A percentile compares a stretch with the other conserved stretches of the same genome.
phyloP scores from a whole-genome alignment of 92 coral and sea anemone species.

The Nematostella vectensis region DNA sequence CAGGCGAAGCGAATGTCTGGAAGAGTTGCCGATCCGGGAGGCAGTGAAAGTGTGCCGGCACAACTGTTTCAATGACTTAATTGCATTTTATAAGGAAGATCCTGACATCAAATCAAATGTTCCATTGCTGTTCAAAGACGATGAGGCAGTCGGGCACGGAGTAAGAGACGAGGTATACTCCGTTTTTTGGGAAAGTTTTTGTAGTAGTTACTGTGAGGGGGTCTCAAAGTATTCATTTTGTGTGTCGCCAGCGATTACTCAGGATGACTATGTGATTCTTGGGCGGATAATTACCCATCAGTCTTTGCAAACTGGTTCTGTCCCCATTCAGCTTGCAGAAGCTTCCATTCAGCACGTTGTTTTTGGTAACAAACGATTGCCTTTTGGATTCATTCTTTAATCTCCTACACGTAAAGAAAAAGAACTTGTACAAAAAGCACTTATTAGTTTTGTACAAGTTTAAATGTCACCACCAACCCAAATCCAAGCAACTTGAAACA shows the following conservation, averaged over 20 bases:
- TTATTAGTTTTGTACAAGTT: constrained; percentile 27
- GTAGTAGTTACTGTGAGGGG: constrained; percentile 51
- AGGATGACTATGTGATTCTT: constrained; percentile 30
- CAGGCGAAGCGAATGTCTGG: constrained; percentile 2
- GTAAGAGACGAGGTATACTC: constrained; percentile 42
- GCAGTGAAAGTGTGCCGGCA: constrained; percentile 9
- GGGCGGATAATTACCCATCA: constrained; percentile 55
- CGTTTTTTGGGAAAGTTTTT: constrained; percentile 43
- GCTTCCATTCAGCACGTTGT: constrained; percentile 44
- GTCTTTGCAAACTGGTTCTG: constrained; percentile 40
- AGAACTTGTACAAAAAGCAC: constrained; percentile 20
- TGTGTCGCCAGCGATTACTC: constrained; percentile 31
- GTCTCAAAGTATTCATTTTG: constrained; percentile 37
- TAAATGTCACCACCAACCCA: constrained; percentile 30
- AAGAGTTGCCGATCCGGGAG: not conserved
- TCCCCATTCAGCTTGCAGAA: constrained; percentile 52
- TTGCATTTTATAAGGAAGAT: constrained; percentile 20
- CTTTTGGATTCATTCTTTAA: constrained; percentile 42
- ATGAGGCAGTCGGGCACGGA: constrained; percentile 34
- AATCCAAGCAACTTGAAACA: constrained; percentile 25
- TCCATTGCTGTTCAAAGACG: constrained; percentile 25
- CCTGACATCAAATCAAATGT: constrained; percentile 5
- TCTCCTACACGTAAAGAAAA: constrained; percentile 39
- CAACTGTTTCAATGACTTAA: constrained; percentile 15
- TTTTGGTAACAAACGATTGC: constrained; percentile 47